phyloP scores from a whole-genome alignment of 2,797 vertebrate species.

The Schizopygopsis pylzovi region DNA sequence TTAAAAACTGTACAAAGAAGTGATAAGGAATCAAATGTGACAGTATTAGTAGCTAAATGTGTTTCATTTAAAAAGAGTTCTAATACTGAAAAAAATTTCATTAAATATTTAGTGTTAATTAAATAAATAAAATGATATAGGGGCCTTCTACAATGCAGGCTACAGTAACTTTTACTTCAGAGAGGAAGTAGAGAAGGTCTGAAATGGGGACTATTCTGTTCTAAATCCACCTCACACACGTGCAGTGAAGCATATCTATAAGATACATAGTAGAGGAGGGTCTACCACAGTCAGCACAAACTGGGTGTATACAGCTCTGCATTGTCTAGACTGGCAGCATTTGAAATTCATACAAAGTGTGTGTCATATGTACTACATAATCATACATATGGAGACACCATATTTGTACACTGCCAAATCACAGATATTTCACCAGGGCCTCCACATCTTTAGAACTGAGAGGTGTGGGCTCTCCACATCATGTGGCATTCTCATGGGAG shows the following conservation, averaged over 20 bases:
- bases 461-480: conserved; percentile 69
- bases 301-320: conserved; percentile 40
- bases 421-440: conserved; percentile 83
- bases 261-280: conserved; percentile 86
- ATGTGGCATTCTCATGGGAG: conserved; percentile 45
- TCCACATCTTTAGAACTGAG: conserved; percentile 87
- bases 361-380: conserved; percentile 7
- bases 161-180: conserved; percentile 85
- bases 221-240: conserved; percentile 80
- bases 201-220: conserved; percentile 74
- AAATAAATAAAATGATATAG: conserved; percentile 89
- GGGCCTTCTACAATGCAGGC: conserved; percentile 94
- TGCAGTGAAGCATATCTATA: conserved; percentile 94
- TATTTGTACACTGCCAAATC: conserved; percentile 28
- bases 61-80: background rate
- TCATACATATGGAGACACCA: background rate
- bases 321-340: background rate
- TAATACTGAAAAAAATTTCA: conserved; percentile 54
- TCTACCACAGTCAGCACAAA: conserved; percentile 76
- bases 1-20: conserved; percentile 39
- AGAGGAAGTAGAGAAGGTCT: conserved; percentile 87
- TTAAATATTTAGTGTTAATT: conserved; percentile 80
- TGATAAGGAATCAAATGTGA: conserved; percentile 26
- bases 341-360: background rate
- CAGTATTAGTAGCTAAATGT: conserved; percentile 38